Percentiles rank a stretch among this genome's conserved stretches.
Evolutionary conservation across 2,888 invertebrate species (phyloP).

Genomic region (Celastrina argiolus): DNA sequence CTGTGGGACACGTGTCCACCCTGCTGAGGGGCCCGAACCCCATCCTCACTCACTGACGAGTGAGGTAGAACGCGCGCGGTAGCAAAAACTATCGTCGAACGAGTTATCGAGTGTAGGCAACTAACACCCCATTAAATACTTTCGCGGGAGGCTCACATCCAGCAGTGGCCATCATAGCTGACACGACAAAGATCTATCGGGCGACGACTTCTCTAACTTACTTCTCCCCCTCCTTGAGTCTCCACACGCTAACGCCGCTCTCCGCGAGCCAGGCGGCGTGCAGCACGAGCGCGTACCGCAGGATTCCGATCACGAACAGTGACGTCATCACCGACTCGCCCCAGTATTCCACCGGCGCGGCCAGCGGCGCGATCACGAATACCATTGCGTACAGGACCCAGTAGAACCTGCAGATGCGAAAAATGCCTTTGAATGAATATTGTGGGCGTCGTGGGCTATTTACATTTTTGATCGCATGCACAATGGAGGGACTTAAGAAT

Average conservation of each 20-base stretch:
- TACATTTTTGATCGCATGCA: not conserved
- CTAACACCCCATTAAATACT: no score
- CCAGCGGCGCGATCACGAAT: constrained; percentile 83
- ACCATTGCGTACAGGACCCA: constrained; percentile 82
- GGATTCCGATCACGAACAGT: constrained; percentile 82
- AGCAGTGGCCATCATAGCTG: no score
- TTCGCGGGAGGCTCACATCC: no score
- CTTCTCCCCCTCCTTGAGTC: constrained; percentile 83
- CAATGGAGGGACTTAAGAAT: not conserved
- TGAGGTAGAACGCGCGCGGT: no score
- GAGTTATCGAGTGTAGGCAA: no score
- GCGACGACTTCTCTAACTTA: constrained; percentile 40
- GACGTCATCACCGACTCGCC: constrained; percentile 81
- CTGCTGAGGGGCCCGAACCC: no score
- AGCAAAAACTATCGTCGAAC: no score
- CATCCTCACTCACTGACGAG: no score
- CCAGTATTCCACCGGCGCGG: constrained; percentile 89
- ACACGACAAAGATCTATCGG: no score
- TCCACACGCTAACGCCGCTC: constrained; percentile 85
- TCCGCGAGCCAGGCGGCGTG: constrained; percentile 85
- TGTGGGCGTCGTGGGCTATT: not conserved
- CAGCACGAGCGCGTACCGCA: constrained; percentile 81
- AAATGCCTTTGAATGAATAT: not conserved
- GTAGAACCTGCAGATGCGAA: constrained; percentile 77
- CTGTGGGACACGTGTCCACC: no score